Percentiles rank a stretch among this genome's conserved stretches.
phyloP scores from a whole-genome alignment of 2,797 vertebrate species.

The Phylloscopus collybita region DNA sequence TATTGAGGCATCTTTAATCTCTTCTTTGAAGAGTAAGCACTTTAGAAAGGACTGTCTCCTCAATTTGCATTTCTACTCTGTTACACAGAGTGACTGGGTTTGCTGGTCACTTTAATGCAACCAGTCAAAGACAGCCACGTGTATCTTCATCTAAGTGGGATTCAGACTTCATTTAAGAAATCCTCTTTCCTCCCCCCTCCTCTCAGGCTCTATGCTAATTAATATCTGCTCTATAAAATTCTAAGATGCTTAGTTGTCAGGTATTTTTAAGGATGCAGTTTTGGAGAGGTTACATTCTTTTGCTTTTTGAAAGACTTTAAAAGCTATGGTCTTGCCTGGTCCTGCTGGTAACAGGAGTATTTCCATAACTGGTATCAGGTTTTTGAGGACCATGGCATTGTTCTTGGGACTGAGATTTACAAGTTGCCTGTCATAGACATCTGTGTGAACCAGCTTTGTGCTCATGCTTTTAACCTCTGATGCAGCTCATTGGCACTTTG shows the following conservation, averaged over 20 bases:
- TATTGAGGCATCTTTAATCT: neutral
- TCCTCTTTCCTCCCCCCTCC: neutral
- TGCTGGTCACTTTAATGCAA: neutral
- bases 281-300: neutral
- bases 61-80: neutral
- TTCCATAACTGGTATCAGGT: neutral
- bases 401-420: neutral
- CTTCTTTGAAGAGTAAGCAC: neutral
- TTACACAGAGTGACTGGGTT: neutral
- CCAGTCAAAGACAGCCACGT: neutral
- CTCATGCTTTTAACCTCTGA: neutral
- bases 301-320: neutral
- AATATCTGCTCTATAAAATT: neutral
- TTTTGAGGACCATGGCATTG: neutral
- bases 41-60: neutral
- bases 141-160: neutral
- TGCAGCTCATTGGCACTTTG: neutral
- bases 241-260: neutral
- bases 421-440: neutral
- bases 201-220: neutral
- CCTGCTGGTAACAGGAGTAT: neutral
- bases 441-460: neutral
- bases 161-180: neutral
- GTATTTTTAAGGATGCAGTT: neutral
- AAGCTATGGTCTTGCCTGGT: neutral